Evolutionary conservation across 2,888 invertebrate species (phyloP).

Genomic region (Boloria euphrosyne): DNA sequence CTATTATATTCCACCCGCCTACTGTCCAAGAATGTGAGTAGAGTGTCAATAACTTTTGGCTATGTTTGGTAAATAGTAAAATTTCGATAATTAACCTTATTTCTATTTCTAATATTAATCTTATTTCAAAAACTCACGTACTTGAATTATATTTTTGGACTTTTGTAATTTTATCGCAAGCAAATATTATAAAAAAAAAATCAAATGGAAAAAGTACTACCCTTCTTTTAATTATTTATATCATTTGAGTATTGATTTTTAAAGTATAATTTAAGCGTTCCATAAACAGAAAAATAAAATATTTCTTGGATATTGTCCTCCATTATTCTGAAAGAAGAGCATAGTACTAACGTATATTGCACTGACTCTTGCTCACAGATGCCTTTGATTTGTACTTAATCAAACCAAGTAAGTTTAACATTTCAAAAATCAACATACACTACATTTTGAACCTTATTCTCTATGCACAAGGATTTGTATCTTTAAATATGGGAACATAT

Average conservation of each 20-base stretch:
- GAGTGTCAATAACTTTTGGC: conserved; percentile 9
- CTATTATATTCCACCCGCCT: conserved; percentile 49
- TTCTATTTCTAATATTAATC: too few species aligned
- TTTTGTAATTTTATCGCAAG: too few species aligned
- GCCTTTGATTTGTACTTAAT: conserved; percentile 11
- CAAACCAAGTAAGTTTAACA: background rate
- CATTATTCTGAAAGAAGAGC: background rate
- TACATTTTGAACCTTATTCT: conserved; percentile 8
- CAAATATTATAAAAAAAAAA: too few species aligned
- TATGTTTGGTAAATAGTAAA: background rate
- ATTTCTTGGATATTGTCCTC: background rate
- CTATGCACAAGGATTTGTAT: background rate
- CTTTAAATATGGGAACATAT: background rate
- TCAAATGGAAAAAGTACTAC: too few species aligned
- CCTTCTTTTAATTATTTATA: too few species aligned
- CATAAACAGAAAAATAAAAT: background rate
- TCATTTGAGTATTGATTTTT: too few species aligned
- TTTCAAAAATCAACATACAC: background rate
- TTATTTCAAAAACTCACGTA: too few species aligned
- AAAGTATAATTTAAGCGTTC: too few species aligned
- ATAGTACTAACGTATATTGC: background rate
- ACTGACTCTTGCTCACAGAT: conserved; percentile 11
- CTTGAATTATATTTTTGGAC: too few species aligned
- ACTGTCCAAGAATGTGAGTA: conserved; percentile 46
- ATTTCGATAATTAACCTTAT: too few species aligned